Base-by-base conservation (phyloP, 2,797 vertebrate species). In the Etheostoma perlongum region DNA sequence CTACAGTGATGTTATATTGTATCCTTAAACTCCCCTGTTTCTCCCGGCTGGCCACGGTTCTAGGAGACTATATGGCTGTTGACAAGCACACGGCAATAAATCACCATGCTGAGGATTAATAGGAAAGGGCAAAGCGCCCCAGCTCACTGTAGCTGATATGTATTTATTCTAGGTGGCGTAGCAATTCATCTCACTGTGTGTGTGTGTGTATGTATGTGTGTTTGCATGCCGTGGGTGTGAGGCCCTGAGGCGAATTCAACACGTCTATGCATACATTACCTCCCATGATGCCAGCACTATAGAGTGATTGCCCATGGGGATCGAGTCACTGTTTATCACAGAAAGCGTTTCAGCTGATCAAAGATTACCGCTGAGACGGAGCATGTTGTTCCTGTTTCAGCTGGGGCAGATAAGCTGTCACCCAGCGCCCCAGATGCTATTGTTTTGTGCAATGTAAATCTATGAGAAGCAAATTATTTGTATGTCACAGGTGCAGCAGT, bases 101-200 rank as follows among this genome's bases (percentile, higher is more conserved):
- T 94, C 92, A 94, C 87, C 78, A 69, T 68, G 86, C 80, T 64
- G 86, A 83, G 92, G 91, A 94, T 94, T 94, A 94, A 93, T 92
- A 94, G 91, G 89, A 93, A 90, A 85, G 86, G 91, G 89, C 89
- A 92, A 91, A 91, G 91, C 91, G 66, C 72, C 83, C 76, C 78
- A 58, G 88, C 87, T 89, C 90, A 89, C 89, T 86, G 91, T 91
- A 87, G 89, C 91, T 89, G 92, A 92, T 92, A 91, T 91, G 93
- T 92, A 93, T 93, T 93, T 93, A 93, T 93, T 91, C 92, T 89
- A 85, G 82, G 81, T 89, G 88, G 89, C 82, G 78, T 83, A 63
- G 88, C 86, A 90, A 91, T 94, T 94, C 89, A 92, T 93, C 91
- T 91, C 84, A 61, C 74, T 64, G 77, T 75, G 86, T 81, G 73